Percentiles rank a stretch among this genome's conserved stretches.
Conservation (phyloP, 2,888 invertebrate genomes). For the Mimumesa dahlbomi region DNA sequence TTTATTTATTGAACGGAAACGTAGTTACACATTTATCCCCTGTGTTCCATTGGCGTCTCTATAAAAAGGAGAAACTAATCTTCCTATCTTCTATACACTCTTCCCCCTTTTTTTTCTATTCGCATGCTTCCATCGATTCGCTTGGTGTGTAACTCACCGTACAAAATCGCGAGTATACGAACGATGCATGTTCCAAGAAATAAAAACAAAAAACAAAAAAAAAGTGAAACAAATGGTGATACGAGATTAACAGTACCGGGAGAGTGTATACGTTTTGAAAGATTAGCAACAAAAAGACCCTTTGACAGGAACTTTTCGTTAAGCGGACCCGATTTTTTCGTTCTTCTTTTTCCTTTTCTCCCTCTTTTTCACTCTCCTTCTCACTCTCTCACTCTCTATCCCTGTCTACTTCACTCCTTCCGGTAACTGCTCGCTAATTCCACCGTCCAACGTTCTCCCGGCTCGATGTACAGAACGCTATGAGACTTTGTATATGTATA, state of each 20-base stretch:
- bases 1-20: too few species aligned
- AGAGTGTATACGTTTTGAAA: constrained; percentile 32
- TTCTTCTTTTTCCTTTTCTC: neutral
- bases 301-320: constrained; percentile 32
- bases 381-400: too few species aligned
- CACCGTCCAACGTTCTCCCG: neutral
- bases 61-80: too few species aligned
- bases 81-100: too few species aligned
- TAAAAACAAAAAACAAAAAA: too few species aligned
- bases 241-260: constrained; percentile 22
- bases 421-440: constrained; percentile 16
- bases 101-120: too few species aligned
- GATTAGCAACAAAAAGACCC: constrained; percentile 45
- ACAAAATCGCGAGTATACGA: neutral
- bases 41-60: too few species aligned
- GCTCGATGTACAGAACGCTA: neutral
- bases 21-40: too few species aligned
- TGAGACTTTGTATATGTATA: neutral
- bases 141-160: too few species aligned
- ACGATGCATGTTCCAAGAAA: neutral
- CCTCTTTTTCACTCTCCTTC: neutral
- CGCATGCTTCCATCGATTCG: too few species aligned
- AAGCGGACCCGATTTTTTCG: constrained; percentile 9
- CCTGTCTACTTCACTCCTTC: too few species aligned
- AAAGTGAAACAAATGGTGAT: neutral